Evolutionary conservation across 2,797 vertebrate species (phyloP), one percentile per base, ranked within the genome.

Genomic region (Bryconaethiops microstoma): DNA sequence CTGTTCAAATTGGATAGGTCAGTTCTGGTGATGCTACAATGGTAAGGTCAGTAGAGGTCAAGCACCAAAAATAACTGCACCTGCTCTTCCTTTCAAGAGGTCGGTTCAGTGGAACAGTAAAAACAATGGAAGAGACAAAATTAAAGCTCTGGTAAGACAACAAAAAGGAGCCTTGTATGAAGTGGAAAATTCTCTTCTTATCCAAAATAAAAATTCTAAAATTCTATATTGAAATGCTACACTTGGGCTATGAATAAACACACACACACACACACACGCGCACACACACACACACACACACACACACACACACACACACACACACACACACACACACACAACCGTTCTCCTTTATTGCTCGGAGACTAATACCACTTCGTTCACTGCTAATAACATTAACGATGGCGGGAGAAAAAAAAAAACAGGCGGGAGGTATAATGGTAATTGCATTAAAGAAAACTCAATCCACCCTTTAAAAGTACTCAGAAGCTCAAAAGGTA

Each of bases 381-480:
- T 84, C 82, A 77, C 74, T 76, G 81, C 77, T 87, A 87, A 87
- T 83, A 83, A 70, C 76, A 83, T 87, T 85, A 84, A 82, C 71
- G 71, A 35, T 76, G 81, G 81, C 45, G 74, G 42, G 48, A 62
- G 79, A 82, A 84, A 79, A 89, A 88, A 81, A 80, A 88, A 84
- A 87, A 82, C 84, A 85, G 73, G 81, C 76, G 80, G 84, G 86
- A 88, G 84, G 87, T 79, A 86, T 76, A 83, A 82, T 86, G 83
- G 78, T 91, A 93, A 93, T 86, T 84, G 83, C 91, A 92, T 93
- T 89, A 93, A 60, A 78, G 86, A 81, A 82, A 92, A 93, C 91
- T 90, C 80, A 90, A 92, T 92, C 87, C 86, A 21, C 81, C 83
- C 78, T 76, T 83, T 74, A 85, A 84, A 91, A 84, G 90, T 92